Evolutionary conservation across 2,113 vertebrate species (phyloP), one percentile per base, ranked within the genome.

Genomic region (Hippopotamus amphibius): DNA sequence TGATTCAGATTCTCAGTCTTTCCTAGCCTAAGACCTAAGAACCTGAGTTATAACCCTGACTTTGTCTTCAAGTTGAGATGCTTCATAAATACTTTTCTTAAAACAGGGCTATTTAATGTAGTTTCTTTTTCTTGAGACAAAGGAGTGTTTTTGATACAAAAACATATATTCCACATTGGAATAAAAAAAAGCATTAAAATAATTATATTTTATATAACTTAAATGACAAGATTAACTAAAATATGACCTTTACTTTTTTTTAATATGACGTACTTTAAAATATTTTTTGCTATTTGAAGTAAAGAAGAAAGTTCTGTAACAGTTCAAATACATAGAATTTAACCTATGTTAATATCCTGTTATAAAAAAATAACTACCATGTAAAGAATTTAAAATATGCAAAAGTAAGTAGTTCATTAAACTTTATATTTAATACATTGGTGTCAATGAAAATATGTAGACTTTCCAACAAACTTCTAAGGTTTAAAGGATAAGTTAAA

Each of bases 361-460:
- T 98, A 99, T 98, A 82, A 98, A 99, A 99, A 99, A 99, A 98
- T 98, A 98, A 88, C 16, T 97, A 94, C 86, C 97, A 88, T 98
- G 98, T 94, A 97, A 98, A 98, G 97, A 98, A 98, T 93, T 90
- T 97, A 96, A 97, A 81, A 88, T 97, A 97, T 93, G 93, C 63
- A 95, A 98, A 96, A 98, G 66, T 93, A 96, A 88, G 90, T 43
- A 87, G 85, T 96, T 98, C 68, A 46, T 98, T 98, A 98, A 98
- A 98, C 97, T 98, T 96, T 97, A 98, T 96, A 98, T 93, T 98
- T 97, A 97, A 98, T 97, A 98, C 92, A 97, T 8, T 91, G 33
- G 87, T 97, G 81, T 97, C 94, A 97, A 97, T 98, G 97, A 98
- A 98, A 98, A 90, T 94, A 98, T 91, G 96, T 50, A 96, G 68